phyloP scores from a whole-genome alignment of 1,140 invertebrate species.

The Dendroctonus ponderosae region DNA sequence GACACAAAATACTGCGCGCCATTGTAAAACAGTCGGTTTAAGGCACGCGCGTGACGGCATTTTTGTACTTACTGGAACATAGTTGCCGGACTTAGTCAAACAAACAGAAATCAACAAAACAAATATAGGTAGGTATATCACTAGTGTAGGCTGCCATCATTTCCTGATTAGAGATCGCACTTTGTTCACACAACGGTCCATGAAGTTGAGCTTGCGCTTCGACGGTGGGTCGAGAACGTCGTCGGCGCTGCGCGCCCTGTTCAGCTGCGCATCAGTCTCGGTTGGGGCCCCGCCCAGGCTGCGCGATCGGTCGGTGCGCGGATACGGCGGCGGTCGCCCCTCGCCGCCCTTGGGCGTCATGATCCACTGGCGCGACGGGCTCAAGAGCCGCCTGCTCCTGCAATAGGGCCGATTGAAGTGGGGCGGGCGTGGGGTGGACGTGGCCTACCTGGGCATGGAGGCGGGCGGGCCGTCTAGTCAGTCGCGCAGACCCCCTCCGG shows the following conservation, averaged over 20 bases:
- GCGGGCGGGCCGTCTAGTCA: conserved; percentile 70
- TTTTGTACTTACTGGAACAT: too few relatives aligned
- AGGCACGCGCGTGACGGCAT: too few relatives aligned
- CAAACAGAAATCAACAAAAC: conserved; percentile 13
- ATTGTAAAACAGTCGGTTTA: too few relatives aligned
- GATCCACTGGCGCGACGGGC: conserved; percentile 59
- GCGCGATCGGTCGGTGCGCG: conserved; percentile 39
- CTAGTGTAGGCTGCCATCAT: conserved; percentile 41
- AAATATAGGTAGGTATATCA: conserved; percentile 20
- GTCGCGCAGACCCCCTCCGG: conserved; percentile 55
- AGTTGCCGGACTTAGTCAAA: not conserved
- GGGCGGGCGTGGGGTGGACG: too few relatives aligned
- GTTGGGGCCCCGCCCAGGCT: conserved; percentile 32
- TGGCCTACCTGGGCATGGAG: conserved; percentile 47
- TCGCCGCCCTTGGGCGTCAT: conserved; percentile 50
- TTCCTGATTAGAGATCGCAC: conserved; percentile 70
- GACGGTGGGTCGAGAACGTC: conserved; percentile 56
- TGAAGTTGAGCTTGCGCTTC: conserved; percentile 69
- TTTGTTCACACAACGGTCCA: conserved; percentile 76
- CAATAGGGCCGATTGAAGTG: not conserved
- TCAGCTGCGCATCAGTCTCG: conserved; percentile 45
- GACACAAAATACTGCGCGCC: too few relatives aligned
- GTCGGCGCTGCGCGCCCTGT: conserved; percentile 67
- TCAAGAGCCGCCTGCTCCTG: conserved; percentile 35
- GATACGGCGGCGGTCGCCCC: conserved; percentile 47